Base-by-base conservation (phyloP, 2,888 invertebrate species). In the Folsomia manolachei region DNA sequence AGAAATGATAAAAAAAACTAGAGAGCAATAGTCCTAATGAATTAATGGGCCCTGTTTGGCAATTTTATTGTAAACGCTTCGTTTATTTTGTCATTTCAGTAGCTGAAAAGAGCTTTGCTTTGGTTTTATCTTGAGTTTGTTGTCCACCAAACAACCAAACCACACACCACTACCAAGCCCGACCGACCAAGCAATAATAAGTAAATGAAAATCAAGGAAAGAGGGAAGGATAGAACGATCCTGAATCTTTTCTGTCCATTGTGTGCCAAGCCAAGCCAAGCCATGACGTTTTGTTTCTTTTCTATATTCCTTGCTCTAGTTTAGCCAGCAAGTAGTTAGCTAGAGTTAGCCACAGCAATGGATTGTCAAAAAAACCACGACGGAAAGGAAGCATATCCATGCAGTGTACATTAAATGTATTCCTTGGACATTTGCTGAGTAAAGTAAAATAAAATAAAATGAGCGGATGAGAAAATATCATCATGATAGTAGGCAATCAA, bases 51-150 rank as follows among this genome's bases (percentile, higher is more conserved):
- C 71, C 73, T 72, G 72, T 77, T 78, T 77, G 77, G 79, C 76
- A 77, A 79, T 80, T 80, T 80, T 79, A 79, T 79, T 78, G 76
- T 78, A 75, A 78, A 77, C 79, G 79, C 77, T 79, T 79, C 77
- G 79, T 77, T 80, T 79, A 77, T 78, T 80, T 78, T 80, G 78
- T 78, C 78, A 78, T 78, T 80, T 77, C 73, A 76, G 72, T 76
- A 73, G 75, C 69, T 73, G 76, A 73, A 80, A 78, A 63, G 56
- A 61, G 69, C 53, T 67, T 62, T 63, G 69, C 53, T 67, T 62
- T 63, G 23, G 63, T 61, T 51, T 69, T 62, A 27, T 69, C 61
- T 24, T n/a, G 23, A 60, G 25, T 69, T 23, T 53, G 52, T 27
- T 66, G 67, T 67, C 61, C 62, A 60, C 39, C 62, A 69, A 63